Evolutionary conservation across 1,140 invertebrate species (phyloP), one percentile per base, ranked within the genome.

Genomic region (Micrasema minimum): DNA sequence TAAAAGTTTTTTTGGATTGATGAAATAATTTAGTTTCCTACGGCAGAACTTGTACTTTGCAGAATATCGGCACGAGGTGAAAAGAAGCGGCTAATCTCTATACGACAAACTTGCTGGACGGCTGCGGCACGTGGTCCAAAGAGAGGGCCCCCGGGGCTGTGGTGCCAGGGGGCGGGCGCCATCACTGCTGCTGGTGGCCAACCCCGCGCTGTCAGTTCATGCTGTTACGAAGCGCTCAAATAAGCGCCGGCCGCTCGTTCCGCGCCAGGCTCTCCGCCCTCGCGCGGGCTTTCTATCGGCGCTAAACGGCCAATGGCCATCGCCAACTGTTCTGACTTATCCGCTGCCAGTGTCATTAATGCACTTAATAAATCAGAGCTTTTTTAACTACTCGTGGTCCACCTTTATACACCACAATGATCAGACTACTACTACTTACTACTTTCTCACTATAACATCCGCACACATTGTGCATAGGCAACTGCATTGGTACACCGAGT

Each of bases 201-300:
- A 97, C 85, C 95, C 95, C 37, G 93, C 94, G 0, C 90, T 96
- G 59, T n/a, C 94, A 96, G 79, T 96, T 96, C 80, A 95, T 95
- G 89, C 89, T 93, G 38, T 97, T n/a, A 96, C 81, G 95, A 96
- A 80, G 81, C 88, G 48, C 80, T 96, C 0, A 97, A 97, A 80
- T n/a, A n/a, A n/a, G n/a, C n/a, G n/a, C n/a, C 84, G 93, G 65
- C 84, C 85, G 73, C 72, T 90, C 7, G 74, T 77, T 14, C 79
- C 83, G 26, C 38, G 69, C 20, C 80, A 78, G 23, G 77, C 77
- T n/a, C 48, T 82, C 80, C 38, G 83, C 84, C 74, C 43, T 83
- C 23, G 62, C 79, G 43, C n/a, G 31, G 37, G 2, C 80, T 82
- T 62, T 45, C 87, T 1, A 85, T 93, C 16, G 94, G 92, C 20